phyloP scores from a whole-genome alignment of 2,113 vertebrate genomes.

The Noturus placidus region DNA sequence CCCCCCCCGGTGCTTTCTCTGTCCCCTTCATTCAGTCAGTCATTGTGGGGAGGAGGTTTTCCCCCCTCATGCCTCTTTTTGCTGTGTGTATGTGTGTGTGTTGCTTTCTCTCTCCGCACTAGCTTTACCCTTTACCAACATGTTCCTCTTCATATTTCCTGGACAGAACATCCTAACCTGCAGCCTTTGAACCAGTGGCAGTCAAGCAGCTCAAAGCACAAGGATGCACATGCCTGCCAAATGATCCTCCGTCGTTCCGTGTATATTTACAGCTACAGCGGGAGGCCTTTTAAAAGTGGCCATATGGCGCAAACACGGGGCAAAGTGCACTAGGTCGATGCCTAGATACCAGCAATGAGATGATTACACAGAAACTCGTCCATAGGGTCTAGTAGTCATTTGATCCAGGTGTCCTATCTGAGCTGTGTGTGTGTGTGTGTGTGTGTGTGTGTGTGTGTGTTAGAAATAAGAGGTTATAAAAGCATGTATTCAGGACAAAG shows the following conservation, averaged over 20 bases:
- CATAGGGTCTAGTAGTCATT: constrained; percentile 12
- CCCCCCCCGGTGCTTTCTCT: background rate
- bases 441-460: background rate
- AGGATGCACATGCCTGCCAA: constrained; percentile 56
- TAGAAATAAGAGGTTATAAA: constrained; percentile 2
- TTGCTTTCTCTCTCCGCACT: background rate
- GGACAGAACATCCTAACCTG: constrained; percentile 59
- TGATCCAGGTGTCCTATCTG: background rate
- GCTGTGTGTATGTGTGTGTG: background rate
- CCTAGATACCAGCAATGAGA: constrained; percentile 40
- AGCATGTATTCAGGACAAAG: background rate
- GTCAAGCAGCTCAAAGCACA: constrained; percentile 18
- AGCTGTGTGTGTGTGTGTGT: background rate
- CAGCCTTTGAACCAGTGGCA: constrained; percentile 60
- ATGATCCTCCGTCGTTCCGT: constrained; percentile 68
- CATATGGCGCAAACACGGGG: constrained; percentile 27
- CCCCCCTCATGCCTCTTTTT: constrained; percentile 7
- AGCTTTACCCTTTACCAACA: constrained; percentile 3
- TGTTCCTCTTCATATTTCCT: constrained; percentile 22
- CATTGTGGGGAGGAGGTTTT: background rate
- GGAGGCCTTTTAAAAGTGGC: constrained; percentile 54
- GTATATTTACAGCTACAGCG: constrained; percentile 47
- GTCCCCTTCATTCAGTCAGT: background rate
- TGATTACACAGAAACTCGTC: constrained; percentile 6
- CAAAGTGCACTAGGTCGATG: constrained; percentile 31